Evolutionary conservation across 2,113 vertebrate species (phyloP).

Genomic region (Rutilus rutilus): DNA sequence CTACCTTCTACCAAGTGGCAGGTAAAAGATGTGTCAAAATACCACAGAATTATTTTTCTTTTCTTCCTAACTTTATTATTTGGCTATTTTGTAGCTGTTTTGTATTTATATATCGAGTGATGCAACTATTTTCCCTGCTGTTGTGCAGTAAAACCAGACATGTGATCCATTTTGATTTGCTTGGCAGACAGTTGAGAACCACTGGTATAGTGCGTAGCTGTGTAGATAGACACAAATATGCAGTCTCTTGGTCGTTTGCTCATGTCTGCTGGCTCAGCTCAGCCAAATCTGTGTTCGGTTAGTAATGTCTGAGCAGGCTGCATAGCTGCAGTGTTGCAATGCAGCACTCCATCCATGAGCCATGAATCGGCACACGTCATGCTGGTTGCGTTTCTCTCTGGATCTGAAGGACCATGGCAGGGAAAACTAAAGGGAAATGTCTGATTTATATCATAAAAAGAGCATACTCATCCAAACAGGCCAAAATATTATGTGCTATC

Average conservation of each 20-base stretch:
- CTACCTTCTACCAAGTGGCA: background rate
- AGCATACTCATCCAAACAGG: background rate
- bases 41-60: background rate
- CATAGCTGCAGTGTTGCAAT: slow-evolving; percentile 57
- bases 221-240: background rate
- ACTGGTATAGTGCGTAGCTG: background rate
- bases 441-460: background rate
- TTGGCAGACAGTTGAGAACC: background rate
- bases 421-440: background rate
- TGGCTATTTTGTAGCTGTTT: no score
- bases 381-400: background rate
- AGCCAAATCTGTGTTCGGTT: slow-evolving; percentile 50
- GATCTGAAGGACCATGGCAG: background rate
- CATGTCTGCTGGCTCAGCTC: slow-evolving; percentile 9
- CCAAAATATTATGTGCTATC: background rate
- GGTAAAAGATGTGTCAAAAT: background rate
- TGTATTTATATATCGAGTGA: no score
- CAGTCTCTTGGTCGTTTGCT: background rate
- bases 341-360: background rate
- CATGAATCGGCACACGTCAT: slow-evolving; percentile 5
- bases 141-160: background rate
- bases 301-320: slow-evolving; percentile 47
- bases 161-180: background rate
- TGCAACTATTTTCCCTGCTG: background rate
- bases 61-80: no score